Percentiles rank a stretch among this genome's conserved stretches.
phyloP scores from a whole-genome alignment of 2,113 vertebrate genomes.

The Mormoops blainvillei region DNA sequence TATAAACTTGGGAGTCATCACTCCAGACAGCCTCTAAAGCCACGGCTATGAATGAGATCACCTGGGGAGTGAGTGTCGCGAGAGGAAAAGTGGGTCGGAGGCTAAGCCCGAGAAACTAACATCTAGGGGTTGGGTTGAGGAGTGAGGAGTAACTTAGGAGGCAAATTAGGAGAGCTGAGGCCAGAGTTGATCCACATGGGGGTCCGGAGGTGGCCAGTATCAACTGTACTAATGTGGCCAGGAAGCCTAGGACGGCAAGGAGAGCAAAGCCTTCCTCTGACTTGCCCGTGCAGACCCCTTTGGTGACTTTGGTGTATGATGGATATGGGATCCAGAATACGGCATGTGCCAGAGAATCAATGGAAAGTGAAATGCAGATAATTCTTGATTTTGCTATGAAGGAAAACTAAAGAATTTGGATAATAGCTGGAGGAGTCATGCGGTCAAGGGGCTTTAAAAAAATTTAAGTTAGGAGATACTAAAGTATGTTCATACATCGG shows the following conservation, averaged over 20 bases:
- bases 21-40: not conserved
- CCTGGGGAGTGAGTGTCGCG: not conserved
- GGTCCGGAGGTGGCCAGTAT: not conserved
- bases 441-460: not conserved
- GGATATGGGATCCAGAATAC: not conserved
- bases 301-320: not conserved
- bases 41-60: not conserved
- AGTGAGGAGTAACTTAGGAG: fast-evolving
- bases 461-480: not conserved
- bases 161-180: not conserved
- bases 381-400: not conserved
- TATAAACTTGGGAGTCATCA: not conserved
- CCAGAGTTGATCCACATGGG: not conserved
- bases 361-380: not conserved
- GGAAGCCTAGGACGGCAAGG: not conserved
- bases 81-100: not conserved
- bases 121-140: not conserved
- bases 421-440: not conserved
- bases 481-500: not conserved
- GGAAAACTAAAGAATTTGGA: not conserved
- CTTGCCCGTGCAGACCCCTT: not conserved
- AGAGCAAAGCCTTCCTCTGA: not conserved
- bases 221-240: not conserved
- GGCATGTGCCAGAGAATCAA: not conserved
- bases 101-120: not conserved